Conservation (phyloP, 2,113 vertebrate genomes). For the Ameiurus melas region DNA sequence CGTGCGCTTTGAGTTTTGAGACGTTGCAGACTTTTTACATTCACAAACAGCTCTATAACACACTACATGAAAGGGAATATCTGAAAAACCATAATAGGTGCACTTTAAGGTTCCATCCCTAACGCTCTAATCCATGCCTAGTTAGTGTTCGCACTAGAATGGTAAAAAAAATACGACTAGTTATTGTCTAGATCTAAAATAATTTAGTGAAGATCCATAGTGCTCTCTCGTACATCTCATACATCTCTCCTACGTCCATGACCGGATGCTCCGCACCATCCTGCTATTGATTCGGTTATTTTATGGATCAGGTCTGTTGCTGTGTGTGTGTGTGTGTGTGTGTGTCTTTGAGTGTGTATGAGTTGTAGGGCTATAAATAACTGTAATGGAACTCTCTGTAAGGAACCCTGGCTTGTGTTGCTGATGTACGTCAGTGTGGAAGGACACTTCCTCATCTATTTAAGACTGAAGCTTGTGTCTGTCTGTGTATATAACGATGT, state of each 20-base stretch:
- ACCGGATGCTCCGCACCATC: conserved; percentile 26
- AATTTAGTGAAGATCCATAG: neutral
- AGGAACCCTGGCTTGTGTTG: conserved; percentile 13
- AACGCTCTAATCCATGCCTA: neutral
- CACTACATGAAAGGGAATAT: no score
- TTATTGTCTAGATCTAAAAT: neutral
- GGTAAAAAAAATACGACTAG: neutral
- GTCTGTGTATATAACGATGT: neutral
- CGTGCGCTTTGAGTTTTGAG: no score
- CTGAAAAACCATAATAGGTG: no score
- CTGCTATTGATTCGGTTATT: conserved; percentile 68
- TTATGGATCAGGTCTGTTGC: conserved; percentile 50
- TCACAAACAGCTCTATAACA: no score
- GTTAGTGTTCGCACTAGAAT: neutral
- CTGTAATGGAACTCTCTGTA: conserved; percentile 23
- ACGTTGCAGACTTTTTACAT: no score
- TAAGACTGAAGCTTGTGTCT: neutral
- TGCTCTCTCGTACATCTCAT: neutral
- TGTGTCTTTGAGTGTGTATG: neutral
- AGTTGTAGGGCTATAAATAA: conserved; percentile 17
- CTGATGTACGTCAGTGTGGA: neutral
- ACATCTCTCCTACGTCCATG: neutral
- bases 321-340: conserved; percentile 21
- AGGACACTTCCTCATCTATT: neutral
- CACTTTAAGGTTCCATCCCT: neutral